Evolutionary conservation across 2,113 vertebrate species (phyloP).

Genomic region (Mustelus asterias): DNA sequence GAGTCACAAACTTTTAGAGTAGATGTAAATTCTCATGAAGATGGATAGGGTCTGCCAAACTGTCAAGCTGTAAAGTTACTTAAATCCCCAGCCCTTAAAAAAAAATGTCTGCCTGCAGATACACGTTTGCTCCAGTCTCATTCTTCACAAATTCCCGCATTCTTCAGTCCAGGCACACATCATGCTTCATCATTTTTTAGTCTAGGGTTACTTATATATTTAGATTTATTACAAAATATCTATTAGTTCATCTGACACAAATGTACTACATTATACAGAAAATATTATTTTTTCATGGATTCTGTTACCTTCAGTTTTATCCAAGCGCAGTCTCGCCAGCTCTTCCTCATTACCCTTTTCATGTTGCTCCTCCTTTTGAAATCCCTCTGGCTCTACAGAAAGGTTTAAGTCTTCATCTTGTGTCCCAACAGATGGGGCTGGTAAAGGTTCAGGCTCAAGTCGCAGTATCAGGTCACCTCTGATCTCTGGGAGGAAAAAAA

Average conservation of each 20-base stretch:
- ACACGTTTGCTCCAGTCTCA: too few relatives aligned
- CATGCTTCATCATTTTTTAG: too few relatives aligned
- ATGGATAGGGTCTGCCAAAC: too few relatives aligned
- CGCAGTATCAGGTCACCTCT: constrained; percentile 73
- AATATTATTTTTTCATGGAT: background rate
- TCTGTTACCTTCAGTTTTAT: background rate
- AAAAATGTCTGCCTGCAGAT: too few relatives aligned
- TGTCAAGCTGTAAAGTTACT: too few relatives aligned
- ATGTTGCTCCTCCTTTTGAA: background rate
- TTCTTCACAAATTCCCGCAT: too few relatives aligned
- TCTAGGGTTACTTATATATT: too few relatives aligned
- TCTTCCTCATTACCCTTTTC: background rate
- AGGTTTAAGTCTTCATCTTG: constrained; percentile 78
- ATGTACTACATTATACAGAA: background rate
- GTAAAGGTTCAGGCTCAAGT: constrained; percentile 80
- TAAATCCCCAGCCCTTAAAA: too few relatives aligned
- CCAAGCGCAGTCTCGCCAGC: background rate
- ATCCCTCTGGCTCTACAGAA: constrained; percentile 63
- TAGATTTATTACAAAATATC: background rate
- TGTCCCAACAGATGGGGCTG: constrained; percentile 52
- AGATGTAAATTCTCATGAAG: too few relatives aligned
- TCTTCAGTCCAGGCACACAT: too few relatives aligned
- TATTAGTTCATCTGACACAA: background rate
- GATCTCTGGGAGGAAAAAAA: constrained; percentile 51
- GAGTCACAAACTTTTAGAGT: too few relatives aligned